A percentile compares a stretch with the other conserved stretches of the same genome.
phyloP scores from a whole-genome alignment of 2,888 invertebrate genomes.

The Electrophaes corylata region DNA sequence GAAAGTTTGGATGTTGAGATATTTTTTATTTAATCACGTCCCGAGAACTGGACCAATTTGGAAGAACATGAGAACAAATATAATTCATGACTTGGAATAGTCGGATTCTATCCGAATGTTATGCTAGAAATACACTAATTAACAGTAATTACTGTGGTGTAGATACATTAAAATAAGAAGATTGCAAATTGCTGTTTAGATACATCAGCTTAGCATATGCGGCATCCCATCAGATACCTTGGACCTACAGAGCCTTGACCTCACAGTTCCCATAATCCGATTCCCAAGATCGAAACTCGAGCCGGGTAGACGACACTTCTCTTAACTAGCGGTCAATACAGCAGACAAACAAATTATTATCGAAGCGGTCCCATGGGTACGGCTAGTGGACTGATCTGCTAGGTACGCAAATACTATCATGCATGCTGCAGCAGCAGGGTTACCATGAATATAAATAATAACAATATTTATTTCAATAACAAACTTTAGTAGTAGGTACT shows the following conservation, averaged over 20 bases:
- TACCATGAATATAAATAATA: slow-evolving; percentile 3
- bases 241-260: not conserved
- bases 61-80: too few relatives aligned
- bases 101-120: too few relatives aligned
- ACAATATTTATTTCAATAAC: too few relatives aligned
- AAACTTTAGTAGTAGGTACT: too few relatives aligned
- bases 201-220: not conserved
- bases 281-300: slow-evolving; percentile 32
- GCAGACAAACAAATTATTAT: slow-evolving; percentile 37
- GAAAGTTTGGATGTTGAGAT: too few relatives aligned
- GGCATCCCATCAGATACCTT: not conserved
- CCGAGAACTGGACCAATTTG: too few relatives aligned
- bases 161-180: too few relatives aligned
- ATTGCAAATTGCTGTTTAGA: too few relatives aligned
- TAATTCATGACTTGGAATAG: too few relatives aligned
- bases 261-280: slow-evolving; percentile 5
- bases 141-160: too few relatives aligned
- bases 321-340: slow-evolving; percentile 35
- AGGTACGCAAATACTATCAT: slow-evolving; percentile 17
- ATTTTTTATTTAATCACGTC: too few relatives aligned
- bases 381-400: slow-evolving; percentile 20
- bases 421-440: slow-evolving; percentile 25
- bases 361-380: slow-evolving; percentile 35
- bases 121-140: too few relatives aligned
- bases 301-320: slow-evolving; percentile 20